phyloP scores from a whole-genome alignment of 92 coral and sea anemone genomes.

The Siderastrea radians region DNA sequence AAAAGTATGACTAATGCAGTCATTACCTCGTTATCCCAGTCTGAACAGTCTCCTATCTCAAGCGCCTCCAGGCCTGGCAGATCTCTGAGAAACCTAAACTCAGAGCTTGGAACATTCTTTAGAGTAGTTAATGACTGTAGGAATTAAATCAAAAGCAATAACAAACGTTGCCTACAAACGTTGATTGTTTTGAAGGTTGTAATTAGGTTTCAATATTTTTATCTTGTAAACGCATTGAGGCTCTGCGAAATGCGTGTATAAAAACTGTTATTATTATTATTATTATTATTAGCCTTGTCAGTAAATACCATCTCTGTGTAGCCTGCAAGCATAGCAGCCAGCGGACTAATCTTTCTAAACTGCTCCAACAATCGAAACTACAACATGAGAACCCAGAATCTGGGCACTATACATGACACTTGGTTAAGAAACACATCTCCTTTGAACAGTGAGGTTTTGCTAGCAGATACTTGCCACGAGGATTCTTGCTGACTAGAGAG shows the following conservation, averaged over 20 bases:
- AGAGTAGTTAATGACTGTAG: slow-evolving; percentile 68
- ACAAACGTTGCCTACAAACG: no score
- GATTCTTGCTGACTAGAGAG: no score
- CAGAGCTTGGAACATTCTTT: slow-evolving; percentile 58
- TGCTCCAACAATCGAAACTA: neutral
- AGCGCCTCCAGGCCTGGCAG: slow-evolving; percentile 58
- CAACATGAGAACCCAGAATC: no score
- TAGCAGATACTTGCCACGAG: neutral
- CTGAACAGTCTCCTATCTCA: slow-evolving; percentile 79
- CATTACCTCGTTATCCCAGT: slow-evolving; percentile 78
- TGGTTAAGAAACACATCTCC: no score
- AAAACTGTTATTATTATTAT: no score
- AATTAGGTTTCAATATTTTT: no score
- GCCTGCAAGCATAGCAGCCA: neutral
- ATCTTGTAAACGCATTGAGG: no score
- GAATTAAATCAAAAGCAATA: slow-evolving; percentile 4
- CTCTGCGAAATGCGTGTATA: no score
- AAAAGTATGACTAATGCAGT: no score
- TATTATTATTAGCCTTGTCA: neutral
- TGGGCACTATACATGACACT: no score
- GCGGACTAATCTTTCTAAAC: neutral
- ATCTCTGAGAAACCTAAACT: slow-evolving; percentile 62
- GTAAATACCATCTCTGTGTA: neutral
- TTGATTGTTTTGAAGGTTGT: no score
- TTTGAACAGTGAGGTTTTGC: no score